These are phyloP conservation scores for Anarsia innoxiella DNA, from an alignment of 2,888 invertebrate species.

Conservation along the genomic window DNA sequence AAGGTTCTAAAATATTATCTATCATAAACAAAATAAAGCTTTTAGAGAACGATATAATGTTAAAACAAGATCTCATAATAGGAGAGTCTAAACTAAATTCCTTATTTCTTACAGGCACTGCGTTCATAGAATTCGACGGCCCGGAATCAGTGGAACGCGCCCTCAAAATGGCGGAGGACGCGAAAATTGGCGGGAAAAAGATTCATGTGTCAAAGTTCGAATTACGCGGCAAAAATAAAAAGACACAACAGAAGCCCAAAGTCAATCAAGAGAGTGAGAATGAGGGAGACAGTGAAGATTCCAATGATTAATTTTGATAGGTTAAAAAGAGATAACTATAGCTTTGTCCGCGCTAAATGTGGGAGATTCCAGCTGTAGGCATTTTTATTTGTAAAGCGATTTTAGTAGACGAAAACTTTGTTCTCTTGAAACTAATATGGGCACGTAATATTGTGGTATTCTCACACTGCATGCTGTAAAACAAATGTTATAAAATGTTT, in stretches of 20 bases:
- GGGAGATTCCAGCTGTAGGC: no score
- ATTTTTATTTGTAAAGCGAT: no score
- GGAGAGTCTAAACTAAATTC: not conserved
- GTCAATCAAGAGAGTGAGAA: conserved; percentile 23
- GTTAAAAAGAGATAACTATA: no score
- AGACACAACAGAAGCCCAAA: conserved; percentile 14
- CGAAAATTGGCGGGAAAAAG: conserved; percentile 46
- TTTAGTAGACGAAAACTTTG: no score
- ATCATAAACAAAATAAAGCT: no score
- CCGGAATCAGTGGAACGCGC: conserved; percentile 47
- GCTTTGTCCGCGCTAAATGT: no score
- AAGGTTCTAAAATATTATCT: no score
- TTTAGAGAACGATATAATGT: no score
- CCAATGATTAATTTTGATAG: conserved; percentile 27
- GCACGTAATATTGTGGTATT: no score
- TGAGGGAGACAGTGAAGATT: conserved; percentile 33
- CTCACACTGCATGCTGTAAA: no score
- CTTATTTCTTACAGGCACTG: conserved; percentile 37
- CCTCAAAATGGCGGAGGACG: conserved; percentile 29
- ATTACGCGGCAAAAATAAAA: conserved; percentile 22
- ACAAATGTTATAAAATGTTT: no score
- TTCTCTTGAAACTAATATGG: no score
- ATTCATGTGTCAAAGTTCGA: conserved; percentile 41
- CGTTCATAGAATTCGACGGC: conserved; percentile 55
- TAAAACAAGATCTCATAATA: not conserved